Base-by-base conservation (phyloP, 2,888 invertebrate species). In the Melanophora roralis region DNA sequence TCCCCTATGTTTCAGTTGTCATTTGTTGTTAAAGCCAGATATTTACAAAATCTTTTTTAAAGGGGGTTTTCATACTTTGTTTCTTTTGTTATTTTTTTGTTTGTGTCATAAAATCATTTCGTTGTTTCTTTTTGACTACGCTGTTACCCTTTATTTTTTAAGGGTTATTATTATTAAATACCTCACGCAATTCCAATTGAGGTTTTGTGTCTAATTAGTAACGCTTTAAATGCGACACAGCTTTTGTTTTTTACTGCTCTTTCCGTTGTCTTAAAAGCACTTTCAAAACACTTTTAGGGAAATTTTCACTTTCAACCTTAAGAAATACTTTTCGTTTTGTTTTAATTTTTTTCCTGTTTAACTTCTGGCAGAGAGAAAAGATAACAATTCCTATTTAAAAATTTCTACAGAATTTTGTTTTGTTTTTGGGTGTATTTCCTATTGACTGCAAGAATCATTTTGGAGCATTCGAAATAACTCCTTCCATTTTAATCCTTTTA, bases 151-250 rank as follows among this genome's bases (percentile, higher is more conserved):
- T 34, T 23, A 32, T 16, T 47, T 47, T 40, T 36, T 45, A 71
- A 69, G 67, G 76, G 62, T 76, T 27, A 5, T 80, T 80, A 73
- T 76, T 73, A 73, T 72, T 80, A 80, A 79, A 75, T 79, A 71
- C 79, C 60, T 65, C 69, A 74, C 51, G 69, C 69, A 79, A 59
- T 79, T 40, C 49, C 38, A 45, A 51, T 67, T 79, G 71, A 49
- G 75, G 78, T 59, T 78, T 78, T 60, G 23, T 73, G 78, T 80
- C 72, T 80, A 80, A 80, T 76, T 80, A 80, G 80, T 73, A 55
- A 80, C 76, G 80, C 76, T 62, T 59, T 27, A 75, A 71, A 45
- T 64, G 43, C 36, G 51, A 6, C 49, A 6, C 21, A 38, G 16
- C 27, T 64, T 73, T 16, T 19, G 16, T 19, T 16, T 27, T n/a